Evolutionary conservation across 92 coral and sea anemone species (phyloP), one percentile per base, ranked within the genome.

Genomic region (Porites evermanni): DNA sequence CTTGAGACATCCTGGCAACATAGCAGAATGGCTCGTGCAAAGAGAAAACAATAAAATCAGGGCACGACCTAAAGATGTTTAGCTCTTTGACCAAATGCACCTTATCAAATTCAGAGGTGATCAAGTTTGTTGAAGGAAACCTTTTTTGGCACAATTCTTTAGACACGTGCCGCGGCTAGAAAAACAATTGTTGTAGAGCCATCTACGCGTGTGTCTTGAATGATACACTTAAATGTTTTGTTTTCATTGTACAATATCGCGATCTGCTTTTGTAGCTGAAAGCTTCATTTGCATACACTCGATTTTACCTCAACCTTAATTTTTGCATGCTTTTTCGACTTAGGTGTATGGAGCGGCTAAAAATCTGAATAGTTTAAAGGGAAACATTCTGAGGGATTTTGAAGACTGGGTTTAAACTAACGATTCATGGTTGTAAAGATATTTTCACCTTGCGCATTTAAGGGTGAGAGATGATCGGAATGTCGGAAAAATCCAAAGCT

Each of bases 101-200:
- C 85, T 68, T 67, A 88, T 79, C 80, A 70, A 88, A 38, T 60
- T 26, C 79, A 75, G 71, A 59, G 80, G 74, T 74, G 77, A 88
- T 84, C 69, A 72, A 38, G 53, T 72, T 56, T 12, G 89, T 72
- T 80, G 51, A 79, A 64, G 70, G 71, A 81, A 81, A 84, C 79
- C 53, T 2, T 20, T 73, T 87, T 7, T 16, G 23, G 86, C 59
- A 0, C 68, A 14, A 54, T 81, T 70, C 72, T 60, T 52, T 20
- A 23, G 80, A 88, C 94, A 92, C 94, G 94, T 92, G 94, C 94
- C 94, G 58, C 16, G 23, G 14, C 26, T 44, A 26, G 13, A n/a
- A 21, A 5, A 4, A 23, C 80, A 65, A 72, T 83, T 72, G 80
- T 64, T 64, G 21, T 73, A 12, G n/a, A 63, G 73, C 73, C 64